phyloP scores from a whole-genome alignment of 2,113 vertebrate genomes.

The Pachyramphus minor region DNA sequence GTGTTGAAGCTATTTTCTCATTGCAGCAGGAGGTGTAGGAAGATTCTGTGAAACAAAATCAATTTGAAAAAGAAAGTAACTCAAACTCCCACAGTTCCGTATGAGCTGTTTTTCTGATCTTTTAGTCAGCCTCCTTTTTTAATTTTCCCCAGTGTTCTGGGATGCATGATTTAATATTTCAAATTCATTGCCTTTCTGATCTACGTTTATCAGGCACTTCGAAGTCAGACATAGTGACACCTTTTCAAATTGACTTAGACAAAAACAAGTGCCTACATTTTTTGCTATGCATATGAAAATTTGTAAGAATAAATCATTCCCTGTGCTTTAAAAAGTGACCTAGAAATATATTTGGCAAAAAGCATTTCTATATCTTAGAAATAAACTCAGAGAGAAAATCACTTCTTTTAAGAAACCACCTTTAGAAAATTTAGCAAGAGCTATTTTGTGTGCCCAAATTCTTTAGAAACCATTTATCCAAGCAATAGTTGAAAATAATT shows the following conservation, averaged over 20 bases:
- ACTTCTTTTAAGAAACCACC: not conserved
- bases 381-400: not conserved
- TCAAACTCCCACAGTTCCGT: not conserved
- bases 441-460: not conserved
- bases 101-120: not conserved
- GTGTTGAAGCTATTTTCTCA: not conserved
- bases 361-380: not conserved
- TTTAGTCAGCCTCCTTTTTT: not conserved
- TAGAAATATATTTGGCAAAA: not conserved
- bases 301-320: not conserved
- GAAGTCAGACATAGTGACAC: not conserved
- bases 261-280: not conserved
- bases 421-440: not conserved
- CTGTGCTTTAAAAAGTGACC: not conserved
- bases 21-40: not conserved
- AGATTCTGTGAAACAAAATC: not conserved
- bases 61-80: not conserved
- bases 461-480: constrained; percentile 13
- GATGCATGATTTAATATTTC: not conserved
- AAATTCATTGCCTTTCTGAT: not conserved
- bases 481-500: constrained; percentile 19
- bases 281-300: not conserved
- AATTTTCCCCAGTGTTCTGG: not conserved
- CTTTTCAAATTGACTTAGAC: not conserved
- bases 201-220: not conserved